These are phyloP conservation scores for Metopolophium dirhodum DNA, from an alignment of 1,140 invertebrate genomes.

Conservation along the genomic window DNA sequence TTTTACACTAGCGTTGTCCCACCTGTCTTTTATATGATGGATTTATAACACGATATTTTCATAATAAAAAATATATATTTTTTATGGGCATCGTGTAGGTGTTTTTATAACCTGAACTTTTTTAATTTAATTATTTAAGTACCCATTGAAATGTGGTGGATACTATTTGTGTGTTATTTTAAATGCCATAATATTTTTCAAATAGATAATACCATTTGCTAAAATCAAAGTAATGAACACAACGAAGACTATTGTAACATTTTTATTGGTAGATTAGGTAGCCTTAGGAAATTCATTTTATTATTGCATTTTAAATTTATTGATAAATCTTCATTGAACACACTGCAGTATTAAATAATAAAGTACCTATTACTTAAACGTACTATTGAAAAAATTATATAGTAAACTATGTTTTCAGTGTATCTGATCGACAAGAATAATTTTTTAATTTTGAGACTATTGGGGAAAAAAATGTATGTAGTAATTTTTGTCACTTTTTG, in stretches of 20 bases:
- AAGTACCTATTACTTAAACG: background rate
- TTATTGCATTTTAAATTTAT: background rate
- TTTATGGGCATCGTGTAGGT: background rate
- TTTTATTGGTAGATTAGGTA: too few species aligned
- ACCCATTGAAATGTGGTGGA: background rate
- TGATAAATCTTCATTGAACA: background rate
- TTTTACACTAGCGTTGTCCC: background rate
- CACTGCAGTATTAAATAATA: background rate
- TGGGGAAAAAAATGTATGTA: too few species aligned
- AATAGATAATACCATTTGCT: background rate
- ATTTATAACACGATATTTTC: background rate
- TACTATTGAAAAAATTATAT: too few species aligned
- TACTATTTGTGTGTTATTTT: background rate
- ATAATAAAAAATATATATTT: background rate
- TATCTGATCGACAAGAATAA: too few species aligned
- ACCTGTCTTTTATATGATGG: conserved; percentile 1
- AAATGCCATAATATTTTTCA: background rate
- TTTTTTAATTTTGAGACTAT: background rate
- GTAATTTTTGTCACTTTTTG: too few species aligned
- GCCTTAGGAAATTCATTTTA: background rate
- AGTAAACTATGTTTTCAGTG: too few species aligned
- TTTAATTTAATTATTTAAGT: background rate
- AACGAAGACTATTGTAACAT: background rate
- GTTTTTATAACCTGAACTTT: background rate
- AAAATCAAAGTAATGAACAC: background rate